phyloP scores from a whole-genome alignment of 2,888 invertebrate species.

The Achlya flavicornis region DNA sequence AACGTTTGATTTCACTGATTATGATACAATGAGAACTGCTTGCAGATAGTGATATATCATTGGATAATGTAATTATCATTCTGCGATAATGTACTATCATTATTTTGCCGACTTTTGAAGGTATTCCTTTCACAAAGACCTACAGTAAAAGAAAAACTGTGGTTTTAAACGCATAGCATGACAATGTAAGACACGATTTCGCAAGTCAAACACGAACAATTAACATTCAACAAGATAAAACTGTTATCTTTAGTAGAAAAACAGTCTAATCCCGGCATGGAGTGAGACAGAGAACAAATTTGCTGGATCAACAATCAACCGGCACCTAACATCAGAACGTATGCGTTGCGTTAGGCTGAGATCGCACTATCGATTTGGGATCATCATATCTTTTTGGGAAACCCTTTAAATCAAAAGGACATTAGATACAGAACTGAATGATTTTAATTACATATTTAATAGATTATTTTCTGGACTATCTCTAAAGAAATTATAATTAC shows the following conservation, averaged over 20 bases:
- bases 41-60: too few species aligned
- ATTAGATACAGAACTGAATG: too few species aligned
- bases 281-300: slow-evolving; percentile 78
- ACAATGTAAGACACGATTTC: slow-evolving; percentile 44
- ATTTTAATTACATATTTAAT: too few species aligned
- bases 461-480: too few species aligned
- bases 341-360: slow-evolving; percentile 56
- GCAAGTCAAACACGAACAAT: slow-evolving; percentile 62
- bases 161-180: background rate
- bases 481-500: too few species aligned
- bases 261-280: slow-evolving; percentile 74
- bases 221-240: slow-evolving; percentile 69
- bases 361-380: slow-evolving; percentile 31
- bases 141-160: background rate
- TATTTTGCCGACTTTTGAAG: background rate
- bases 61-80: too few species aligned
- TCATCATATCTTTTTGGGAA: background rate
- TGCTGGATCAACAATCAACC: slow-evolving; percentile 76
- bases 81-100: too few species aligned
- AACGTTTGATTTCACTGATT: too few species aligned
- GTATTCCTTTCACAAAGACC: background rate
- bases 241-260: slow-evolving; percentile 75
- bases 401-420: too few species aligned
- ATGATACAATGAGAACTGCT: too few species aligned
- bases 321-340: slow-evolving; percentile 71